These are phyloP conservation scores for Cephus runcator DNA, from an alignment of 2,888 invertebrate species.

Conservation along the genomic window DNA sequence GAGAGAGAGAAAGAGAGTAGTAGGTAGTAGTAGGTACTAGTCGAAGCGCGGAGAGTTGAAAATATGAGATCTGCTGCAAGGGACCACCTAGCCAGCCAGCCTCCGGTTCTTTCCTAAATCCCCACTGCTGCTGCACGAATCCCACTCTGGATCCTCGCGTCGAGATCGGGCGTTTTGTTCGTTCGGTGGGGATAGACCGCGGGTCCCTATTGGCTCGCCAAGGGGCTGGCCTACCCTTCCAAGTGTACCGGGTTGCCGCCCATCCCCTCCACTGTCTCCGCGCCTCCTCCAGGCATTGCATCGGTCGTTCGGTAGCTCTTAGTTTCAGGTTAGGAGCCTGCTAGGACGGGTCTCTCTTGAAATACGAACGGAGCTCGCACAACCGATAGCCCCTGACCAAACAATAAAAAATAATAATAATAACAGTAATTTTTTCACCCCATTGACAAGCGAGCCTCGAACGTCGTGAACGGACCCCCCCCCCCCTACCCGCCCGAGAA, in stretches of 20 bases:
- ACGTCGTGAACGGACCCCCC: neutral
- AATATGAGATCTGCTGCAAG: slow-evolving; percentile 62
- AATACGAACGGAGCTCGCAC: slow-evolving; percentile 14
- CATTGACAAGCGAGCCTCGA: slow-evolving; percentile 3
- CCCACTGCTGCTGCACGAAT: slow-evolving; percentile 32
- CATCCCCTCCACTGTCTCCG: slow-evolving; percentile 46
- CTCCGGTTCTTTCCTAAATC: slow-evolving; percentile 58
- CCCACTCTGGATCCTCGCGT: slow-evolving; percentile 30
- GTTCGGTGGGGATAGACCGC: slow-evolving; percentile 57
- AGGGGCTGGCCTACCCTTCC: slow-evolving; percentile 56
- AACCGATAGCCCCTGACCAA: slow-evolving; percentile 8
- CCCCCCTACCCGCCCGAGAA: neutral
- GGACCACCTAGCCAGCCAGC: slow-evolving; percentile 64
- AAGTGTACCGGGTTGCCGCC: slow-evolving; percentile 41
- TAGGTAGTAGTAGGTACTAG: slow-evolving; percentile 24
- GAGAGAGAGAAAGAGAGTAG: slow-evolving; percentile 17
- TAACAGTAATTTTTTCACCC: neutral
- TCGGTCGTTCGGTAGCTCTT: slow-evolving; percentile 64
- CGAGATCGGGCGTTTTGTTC: slow-evolving; percentile 51
- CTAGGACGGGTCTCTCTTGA: slow-evolving; percentile 63
- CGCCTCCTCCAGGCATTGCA: slow-evolving; percentile 63
- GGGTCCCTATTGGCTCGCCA: slow-evolving; percentile 47
- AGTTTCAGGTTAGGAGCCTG: slow-evolving; percentile 67
- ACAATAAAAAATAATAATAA: slow-evolving; percentile 1
- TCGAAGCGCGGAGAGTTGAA: slow-evolving; percentile 53